These are phyloP conservation scores for Andrena camellia DNA, from an alignment of 2,888 invertebrate genomes.

Conservation along the genomic window DNA sequence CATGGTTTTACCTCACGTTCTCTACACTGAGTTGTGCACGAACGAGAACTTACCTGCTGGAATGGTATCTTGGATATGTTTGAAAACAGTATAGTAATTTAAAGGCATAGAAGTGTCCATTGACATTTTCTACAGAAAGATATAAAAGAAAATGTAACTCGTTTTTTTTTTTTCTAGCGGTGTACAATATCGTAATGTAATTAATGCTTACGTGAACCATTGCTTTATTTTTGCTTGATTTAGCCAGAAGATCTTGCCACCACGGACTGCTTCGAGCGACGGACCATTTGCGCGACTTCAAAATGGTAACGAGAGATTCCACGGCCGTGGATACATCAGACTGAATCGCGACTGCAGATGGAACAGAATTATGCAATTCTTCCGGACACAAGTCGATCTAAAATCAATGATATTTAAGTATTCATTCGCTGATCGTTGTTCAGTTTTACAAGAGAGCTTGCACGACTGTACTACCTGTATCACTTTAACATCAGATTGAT, in stretches of 20 bases:
- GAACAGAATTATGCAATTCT: conserved; percentile 96
- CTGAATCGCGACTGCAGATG: conserved; percentile 92
- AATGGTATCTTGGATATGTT: conserved; percentile 91
- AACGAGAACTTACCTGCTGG: conserved; percentile 86
- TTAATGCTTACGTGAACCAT: conserved; percentile 88
- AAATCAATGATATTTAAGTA: conserved; percentile 32
- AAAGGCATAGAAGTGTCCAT: conserved; percentile 91
- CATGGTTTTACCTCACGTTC: not conserved
- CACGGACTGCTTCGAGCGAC: conserved; percentile 87
- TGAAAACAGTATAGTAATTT: conserved; percentile 97
- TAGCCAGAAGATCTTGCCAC: conserved; percentile 91
- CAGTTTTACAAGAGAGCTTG: not conserved
- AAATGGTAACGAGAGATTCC: conserved; percentile 87
- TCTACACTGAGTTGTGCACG: not conserved
- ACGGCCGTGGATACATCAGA: conserved; percentile 93
- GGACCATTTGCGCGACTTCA: conserved; percentile 87
- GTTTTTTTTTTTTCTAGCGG: too few species aligned
- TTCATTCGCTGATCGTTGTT: not conserved
- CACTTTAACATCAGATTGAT: conserved; percentile 92
- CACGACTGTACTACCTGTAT: conserved; percentile 89
- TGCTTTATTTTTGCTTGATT: conserved; percentile 90
- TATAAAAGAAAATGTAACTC: not conserved
- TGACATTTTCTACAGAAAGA: conserved; percentile 87
- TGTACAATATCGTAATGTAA: too few species aligned
- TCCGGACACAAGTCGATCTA: conserved; percentile 95